phyloP scores from a whole-genome alignment of 2,888 invertebrate species.

The Rhaphigaster nebulosa region DNA sequence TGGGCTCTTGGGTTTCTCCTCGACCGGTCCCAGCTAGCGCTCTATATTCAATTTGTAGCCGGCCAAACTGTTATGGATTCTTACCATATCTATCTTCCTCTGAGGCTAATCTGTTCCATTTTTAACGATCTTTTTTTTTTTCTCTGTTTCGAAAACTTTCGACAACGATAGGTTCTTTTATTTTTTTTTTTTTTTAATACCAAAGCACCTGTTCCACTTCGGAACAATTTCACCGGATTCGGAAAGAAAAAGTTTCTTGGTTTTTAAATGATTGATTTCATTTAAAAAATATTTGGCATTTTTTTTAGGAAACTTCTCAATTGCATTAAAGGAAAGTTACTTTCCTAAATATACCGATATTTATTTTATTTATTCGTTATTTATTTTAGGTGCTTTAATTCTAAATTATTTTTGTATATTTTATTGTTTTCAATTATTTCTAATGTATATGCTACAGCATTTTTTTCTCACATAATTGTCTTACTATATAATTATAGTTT shows the following conservation, averaged over 20 bases:
- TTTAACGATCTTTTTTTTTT: conserved; percentile 2
- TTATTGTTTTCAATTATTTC: too few species aligned
- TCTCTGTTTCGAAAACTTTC: not conserved
- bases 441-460: too few species aligned
- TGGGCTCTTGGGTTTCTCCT: not conserved
- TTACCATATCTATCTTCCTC: conserved; percentile 42
- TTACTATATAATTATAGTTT: too few species aligned
- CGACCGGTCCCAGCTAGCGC: conserved; percentile 9
- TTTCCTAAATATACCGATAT: too few species aligned
- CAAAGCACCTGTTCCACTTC: conserved; percentile 5
- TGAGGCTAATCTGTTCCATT: conserved; percentile 1
- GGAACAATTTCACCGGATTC: not conserved
- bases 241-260: not conserved
- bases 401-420: too few species aligned
- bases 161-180: not conserved
- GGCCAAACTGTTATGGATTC: conserved; percentile 43
- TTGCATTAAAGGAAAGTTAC: too few species aligned
- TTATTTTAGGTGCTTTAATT: too few species aligned
- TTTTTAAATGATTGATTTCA: not conserved
- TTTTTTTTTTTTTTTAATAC: conserved; percentile 3
- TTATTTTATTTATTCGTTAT: too few species aligned
- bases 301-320: not conserved
- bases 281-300: not conserved
- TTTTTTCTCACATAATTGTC: too few species aligned
- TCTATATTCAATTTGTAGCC: conserved; percentile 46